Evolutionary conservation across 2,797 vertebrate genomes (phyloP).

Genomic region (Betta splendens): DNA sequence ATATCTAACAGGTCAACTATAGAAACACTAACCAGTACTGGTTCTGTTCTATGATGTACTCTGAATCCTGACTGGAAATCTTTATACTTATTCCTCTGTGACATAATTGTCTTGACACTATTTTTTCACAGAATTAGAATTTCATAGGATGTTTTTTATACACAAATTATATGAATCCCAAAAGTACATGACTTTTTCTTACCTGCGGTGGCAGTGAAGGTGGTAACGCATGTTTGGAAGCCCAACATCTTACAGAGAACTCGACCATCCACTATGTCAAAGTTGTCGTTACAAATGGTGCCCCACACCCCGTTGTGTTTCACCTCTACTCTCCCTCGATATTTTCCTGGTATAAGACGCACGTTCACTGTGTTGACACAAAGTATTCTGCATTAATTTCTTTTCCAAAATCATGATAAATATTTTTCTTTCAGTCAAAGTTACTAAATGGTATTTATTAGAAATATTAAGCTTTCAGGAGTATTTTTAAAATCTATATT

Average conservation of each 20-base stretch:
- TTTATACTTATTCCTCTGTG: too few species aligned
- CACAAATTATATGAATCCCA: too few species aligned
- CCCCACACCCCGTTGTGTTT: slow-evolving; percentile 76
- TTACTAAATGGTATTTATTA: too few species aligned
- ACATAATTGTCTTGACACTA: too few species aligned
- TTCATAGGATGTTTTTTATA: too few species aligned
- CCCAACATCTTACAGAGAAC: slow-evolving; percentile 90
- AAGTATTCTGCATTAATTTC: background rate
- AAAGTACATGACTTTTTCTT: slow-evolving; percentile 35
- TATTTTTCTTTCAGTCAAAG: too few species aligned
- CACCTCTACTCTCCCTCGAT: slow-evolving; percentile 85
- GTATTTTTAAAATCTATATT: background rate
- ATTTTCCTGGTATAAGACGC: slow-evolving; percentile 47
- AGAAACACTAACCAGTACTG: too few species aligned
- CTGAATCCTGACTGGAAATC: too few species aligned
- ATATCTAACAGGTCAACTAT: too few species aligned
- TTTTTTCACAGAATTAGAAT: too few species aligned
- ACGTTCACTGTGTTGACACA: slow-evolving; percentile 38
- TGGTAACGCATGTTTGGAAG: background rate
- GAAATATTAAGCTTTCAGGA: background rate
- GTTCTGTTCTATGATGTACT: too few species aligned
- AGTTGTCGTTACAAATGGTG: slow-evolving; percentile 88
- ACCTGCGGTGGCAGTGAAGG: slow-evolving; percentile 67
- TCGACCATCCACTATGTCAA: slow-evolving; percentile 60
- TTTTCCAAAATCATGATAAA: background rate